These are phyloP conservation scores for Coracopsis vasa DNA, from an alignment of 2,113 vertebrate species.

Conservation along the genomic window DNA sequence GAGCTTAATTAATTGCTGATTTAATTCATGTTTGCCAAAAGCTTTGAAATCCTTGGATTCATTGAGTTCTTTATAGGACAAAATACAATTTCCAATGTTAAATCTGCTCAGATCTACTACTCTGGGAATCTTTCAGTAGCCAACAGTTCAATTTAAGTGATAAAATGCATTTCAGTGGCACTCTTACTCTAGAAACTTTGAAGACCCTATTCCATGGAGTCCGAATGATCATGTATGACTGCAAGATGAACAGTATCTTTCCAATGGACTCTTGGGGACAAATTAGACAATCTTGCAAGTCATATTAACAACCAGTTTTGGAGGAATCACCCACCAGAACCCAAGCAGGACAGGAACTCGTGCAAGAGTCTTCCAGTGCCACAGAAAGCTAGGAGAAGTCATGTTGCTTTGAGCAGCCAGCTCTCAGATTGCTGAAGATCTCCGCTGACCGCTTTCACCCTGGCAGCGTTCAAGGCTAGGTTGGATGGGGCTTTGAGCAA, in stretches of 20 bases:
- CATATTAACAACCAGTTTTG: rapidly evolving
- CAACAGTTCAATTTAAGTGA: background rate
- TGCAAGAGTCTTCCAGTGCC: background rate
- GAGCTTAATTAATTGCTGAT: conserved; percentile 48
- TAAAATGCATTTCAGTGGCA: background rate
- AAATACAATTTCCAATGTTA: conserved; percentile 5
- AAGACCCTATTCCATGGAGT: background rate
- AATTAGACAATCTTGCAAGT: background rate
- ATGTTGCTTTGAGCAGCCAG: background rate
- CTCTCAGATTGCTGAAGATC: background rate
- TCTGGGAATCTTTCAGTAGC: background rate
- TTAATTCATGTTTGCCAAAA: conserved; percentile 50
- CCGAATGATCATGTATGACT: background rate
- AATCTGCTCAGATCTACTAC: conserved; percentile 18
- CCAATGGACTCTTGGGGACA: background rate
- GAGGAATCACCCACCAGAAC: background rate
- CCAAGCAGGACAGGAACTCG: background rate
- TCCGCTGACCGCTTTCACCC: background rate
- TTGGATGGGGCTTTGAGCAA: background rate
- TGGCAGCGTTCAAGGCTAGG: background rate
- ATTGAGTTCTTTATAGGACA: conserved; percentile 26
- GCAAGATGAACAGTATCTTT: background rate
- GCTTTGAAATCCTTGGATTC: conserved; percentile 54
- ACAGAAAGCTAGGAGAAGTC: background rate
- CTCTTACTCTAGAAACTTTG: background rate